Conservation (phyloP, 2,888 invertebrate species). For the Pollenia angustigena region DNA sequence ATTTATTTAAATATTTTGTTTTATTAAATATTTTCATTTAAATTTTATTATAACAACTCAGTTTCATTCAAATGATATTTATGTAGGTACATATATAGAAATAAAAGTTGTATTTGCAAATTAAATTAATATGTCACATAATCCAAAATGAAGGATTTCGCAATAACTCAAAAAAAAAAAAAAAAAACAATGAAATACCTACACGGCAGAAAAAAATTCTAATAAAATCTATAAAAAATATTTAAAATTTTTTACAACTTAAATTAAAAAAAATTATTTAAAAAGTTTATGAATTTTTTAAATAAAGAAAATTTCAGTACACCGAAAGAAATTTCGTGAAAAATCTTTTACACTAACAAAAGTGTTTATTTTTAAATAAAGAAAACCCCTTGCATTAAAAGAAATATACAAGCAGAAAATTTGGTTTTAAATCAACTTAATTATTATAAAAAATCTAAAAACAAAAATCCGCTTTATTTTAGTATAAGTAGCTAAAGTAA, state of each 20-base stretch:
- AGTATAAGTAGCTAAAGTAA: constrained; percentile 3
- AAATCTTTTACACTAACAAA: too few relatives aligned
- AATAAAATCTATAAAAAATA: background rate
- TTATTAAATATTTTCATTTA: too few relatives aligned
- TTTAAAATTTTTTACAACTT: too few relatives aligned
- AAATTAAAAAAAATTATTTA: too few relatives aligned
- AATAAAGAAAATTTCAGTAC: too few relatives aligned
- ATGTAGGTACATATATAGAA: background rate
- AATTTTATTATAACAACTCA: background rate
- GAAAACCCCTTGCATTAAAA: too few relatives aligned
- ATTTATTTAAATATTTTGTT: too few relatives aligned
- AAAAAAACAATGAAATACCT: too few relatives aligned
- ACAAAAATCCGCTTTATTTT: background rate
- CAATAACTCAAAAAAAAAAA: background rate
- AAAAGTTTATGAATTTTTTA: too few relatives aligned
- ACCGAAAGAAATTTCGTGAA: too few relatives aligned
- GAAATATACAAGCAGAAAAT: background rate
- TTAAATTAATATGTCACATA: constrained; percentile 23
- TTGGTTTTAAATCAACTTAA: background rate
- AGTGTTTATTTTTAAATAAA: too few relatives aligned
- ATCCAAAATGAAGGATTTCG: background rate
- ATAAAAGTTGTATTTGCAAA: background rate
- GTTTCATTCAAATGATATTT: background rate
- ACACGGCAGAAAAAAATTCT: background rate
- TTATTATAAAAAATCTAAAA: too few relatives aligned